phyloP scores from a whole-genome alignment of 1,140 invertebrate genomes.

The Drosophila elegans region DNA sequence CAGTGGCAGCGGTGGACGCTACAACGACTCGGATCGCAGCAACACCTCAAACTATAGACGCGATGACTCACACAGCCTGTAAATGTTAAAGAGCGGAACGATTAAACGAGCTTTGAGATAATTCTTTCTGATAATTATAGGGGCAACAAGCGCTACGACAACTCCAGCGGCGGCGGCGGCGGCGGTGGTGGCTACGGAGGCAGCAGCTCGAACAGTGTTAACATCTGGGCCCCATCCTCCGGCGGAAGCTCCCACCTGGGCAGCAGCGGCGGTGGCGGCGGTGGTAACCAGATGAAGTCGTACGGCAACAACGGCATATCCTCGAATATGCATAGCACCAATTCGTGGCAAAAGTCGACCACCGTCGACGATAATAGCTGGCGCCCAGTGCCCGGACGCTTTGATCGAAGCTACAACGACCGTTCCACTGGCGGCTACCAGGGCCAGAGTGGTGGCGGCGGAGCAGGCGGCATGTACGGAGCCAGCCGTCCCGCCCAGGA shows the following conservation, averaged over 20 bases:
- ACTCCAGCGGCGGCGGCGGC: conserved; percentile 58
- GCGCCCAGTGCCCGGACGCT: conserved; percentile 71
- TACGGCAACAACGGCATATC: conserved; percentile 77
- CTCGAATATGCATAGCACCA: conserved; percentile 70
- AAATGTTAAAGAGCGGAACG: conserved; percentile 25
- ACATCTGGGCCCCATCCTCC: conserved; percentile 67
- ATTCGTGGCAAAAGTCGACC: conserved; percentile 74
- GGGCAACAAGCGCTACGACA: conserved; percentile 78
- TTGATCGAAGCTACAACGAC: conserved; percentile 82
- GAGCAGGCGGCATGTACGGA: conserved; percentile 66
- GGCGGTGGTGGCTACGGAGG: conserved; percentile 57
- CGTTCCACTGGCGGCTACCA: conserved; percentile 75
- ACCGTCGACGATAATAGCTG: conserved; percentile 72
- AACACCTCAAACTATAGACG: conserved; percentile 72
- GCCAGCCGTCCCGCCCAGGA: conserved; percentile 68
- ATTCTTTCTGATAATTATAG: conserved; percentile 10
- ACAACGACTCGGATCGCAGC: conserved; percentile 67
- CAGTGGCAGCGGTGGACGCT: conserved; percentile 60
- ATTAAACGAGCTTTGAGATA: not conserved
- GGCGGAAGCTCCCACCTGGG: conserved; percentile 59
- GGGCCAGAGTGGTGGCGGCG: conserved; percentile 50
- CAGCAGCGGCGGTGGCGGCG: conserved; percentile 27
- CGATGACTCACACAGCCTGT: conserved; percentile 69
- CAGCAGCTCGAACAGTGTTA: conserved; percentile 64
- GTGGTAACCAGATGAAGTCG: conserved; percentile 58